phyloP scores from a whole-genome alignment of 2,113 vertebrate species.

The Trichomycterus rosablanca region DNA sequence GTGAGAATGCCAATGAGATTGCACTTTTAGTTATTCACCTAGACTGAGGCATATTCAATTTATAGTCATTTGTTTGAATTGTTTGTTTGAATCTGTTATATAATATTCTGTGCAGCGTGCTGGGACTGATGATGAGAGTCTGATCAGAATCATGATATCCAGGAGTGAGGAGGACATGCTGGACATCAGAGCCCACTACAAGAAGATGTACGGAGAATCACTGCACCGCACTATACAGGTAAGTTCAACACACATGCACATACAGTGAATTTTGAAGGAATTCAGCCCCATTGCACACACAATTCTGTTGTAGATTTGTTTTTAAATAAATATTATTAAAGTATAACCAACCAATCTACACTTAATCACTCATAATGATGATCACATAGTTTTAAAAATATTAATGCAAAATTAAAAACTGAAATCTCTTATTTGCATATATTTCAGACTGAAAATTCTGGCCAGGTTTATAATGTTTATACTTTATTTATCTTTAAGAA shows the following conservation, averaged over 20 bases:
- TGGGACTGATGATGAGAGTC: constrained; percentile 86
- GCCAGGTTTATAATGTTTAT: too few relatives aligned
- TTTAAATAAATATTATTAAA: too few relatives aligned
- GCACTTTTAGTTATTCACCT: background rate
- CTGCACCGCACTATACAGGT: constrained; percentile 87
- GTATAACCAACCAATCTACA: too few relatives aligned
- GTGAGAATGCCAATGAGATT: constrained; percentile 58
- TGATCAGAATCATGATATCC: constrained; percentile 87
- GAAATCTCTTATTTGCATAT: too few relatives aligned
- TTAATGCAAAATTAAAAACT: too few relatives aligned
- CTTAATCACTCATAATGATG: too few relatives aligned
- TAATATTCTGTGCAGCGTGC: constrained; percentile 71
- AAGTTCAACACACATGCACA: constrained; percentile 23
- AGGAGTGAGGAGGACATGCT: constrained; percentile 88
- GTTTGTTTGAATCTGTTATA: background rate
- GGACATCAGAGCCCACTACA: constrained; percentile 78
- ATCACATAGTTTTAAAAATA: too few relatives aligned
- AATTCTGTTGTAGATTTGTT: too few relatives aligned
- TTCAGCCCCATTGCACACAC: too few relatives aligned
- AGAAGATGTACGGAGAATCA: constrained; percentile 77
- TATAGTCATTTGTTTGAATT: background rate
- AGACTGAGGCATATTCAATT: background rate
- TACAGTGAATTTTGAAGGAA: too few relatives aligned
- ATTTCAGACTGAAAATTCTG: too few relatives aligned
- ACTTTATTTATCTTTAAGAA: too few relatives aligned